Evolutionary conservation across 2,113 vertebrate species (phyloP).

Genomic region (Capricornis sumatraensis): DNA sequence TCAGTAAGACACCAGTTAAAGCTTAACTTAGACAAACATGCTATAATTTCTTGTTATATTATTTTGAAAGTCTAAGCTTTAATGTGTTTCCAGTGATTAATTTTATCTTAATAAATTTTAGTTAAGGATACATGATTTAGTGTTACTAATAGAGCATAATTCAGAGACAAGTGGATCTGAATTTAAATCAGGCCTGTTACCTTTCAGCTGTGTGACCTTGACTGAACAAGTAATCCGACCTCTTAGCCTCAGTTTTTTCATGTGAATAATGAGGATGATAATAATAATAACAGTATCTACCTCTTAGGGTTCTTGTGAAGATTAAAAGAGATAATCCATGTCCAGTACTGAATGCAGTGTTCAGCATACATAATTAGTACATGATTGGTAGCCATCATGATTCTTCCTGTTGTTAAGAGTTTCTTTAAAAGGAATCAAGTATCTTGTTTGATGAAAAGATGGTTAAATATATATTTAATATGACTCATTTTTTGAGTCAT

Average conservation of each 20-base stretch:
- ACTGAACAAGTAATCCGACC: not conserved
- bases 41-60: constrained; percentile 37
- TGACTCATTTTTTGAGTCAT: not conserved
- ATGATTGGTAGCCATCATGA: not conserved
- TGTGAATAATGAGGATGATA: not conserved
- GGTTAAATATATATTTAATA: not conserved
- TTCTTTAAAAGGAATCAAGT: not conserved
- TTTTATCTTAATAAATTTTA: constrained; percentile 32
- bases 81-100: constrained; percentile 19
- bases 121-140: not conserved
- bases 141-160: not conserved
- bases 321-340: not conserved
- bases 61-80: constrained; percentile 8
- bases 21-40: not conserved
- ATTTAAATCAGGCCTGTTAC: constrained; percentile 33
- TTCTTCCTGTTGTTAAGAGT: constrained; percentile 17
- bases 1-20: not conserved
- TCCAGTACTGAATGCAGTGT: not conserved
- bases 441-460: not conserved
- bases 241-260: constrained; percentile 27
- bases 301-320: not conserved
- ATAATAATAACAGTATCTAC: not conserved
- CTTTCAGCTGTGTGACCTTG: not conserved
- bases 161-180: not conserved
- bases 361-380: not conserved